A percentile compares a stretch with the other conserved stretches of the same genome.
phyloP scores from a whole-genome alignment of 2,888 invertebrate species.

The Conchocele bisecta region DNA sequence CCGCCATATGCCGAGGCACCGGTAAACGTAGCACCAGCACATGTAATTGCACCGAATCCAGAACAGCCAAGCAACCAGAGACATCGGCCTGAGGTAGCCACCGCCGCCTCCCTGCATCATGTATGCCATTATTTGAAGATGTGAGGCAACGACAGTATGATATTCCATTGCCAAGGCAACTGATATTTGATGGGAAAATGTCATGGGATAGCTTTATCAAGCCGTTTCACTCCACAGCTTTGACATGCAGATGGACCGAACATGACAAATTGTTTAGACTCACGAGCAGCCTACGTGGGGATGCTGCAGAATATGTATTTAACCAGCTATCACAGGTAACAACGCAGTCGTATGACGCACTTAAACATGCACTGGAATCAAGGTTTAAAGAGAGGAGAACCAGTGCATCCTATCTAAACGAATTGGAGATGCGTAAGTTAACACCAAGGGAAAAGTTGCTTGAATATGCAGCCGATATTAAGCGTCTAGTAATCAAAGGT shows the following conservation, averaged over 20 bases:
- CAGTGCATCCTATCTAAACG: slow-evolving; percentile 33
- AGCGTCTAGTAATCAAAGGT: slow-evolving; percentile 25
- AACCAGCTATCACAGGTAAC: slow-evolving; percentile 20
- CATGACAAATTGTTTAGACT: slow-evolving; percentile 33
- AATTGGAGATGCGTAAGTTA: slow-evolving; percentile 37
- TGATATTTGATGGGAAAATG: too few relatives aligned
- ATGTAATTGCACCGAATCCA: too few relatives aligned
- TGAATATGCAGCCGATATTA: slow-evolving; percentile 45
- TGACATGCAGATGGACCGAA: slow-evolving; percentile 24
- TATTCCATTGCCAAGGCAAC: too few relatives aligned
- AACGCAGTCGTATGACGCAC: slow-evolving; percentile 2
- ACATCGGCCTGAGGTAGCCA: too few relatives aligned
- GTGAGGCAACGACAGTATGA: too few relatives aligned
- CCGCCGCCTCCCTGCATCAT: too few relatives aligned
- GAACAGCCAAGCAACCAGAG: too few relatives aligned
- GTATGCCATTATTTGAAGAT: too few relatives aligned
- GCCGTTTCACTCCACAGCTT: slow-evolving; percentile 10
- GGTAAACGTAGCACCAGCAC: too few relatives aligned
- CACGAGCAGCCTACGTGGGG: slow-evolving; percentile 24
- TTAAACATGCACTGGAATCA: slow-evolving; percentile 27
- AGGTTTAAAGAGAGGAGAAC: slow-evolving; percentile 37
- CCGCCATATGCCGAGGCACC: too few relatives aligned
- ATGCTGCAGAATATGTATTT: slow-evolving; percentile 43
- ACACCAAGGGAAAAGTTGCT: slow-evolving; percentile 28
- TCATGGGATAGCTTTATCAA: slow-evolving; percentile 29